phyloP scores from a whole-genome alignment of 2,888 invertebrate species.

The Agriopis aurantiaria region DNA sequence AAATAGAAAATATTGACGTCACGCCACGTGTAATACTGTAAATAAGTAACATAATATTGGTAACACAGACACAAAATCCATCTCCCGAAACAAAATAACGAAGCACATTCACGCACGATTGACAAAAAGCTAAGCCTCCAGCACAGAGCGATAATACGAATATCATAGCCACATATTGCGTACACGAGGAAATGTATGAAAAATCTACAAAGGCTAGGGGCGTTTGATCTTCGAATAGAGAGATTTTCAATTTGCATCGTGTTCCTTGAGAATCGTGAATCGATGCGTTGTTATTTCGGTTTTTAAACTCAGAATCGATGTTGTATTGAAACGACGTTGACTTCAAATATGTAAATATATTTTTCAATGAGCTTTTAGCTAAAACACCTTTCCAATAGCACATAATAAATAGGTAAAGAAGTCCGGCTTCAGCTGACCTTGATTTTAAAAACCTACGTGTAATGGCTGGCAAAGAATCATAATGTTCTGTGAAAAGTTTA shows the following conservation, averaged over 20 bases:
- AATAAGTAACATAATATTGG: not conserved
- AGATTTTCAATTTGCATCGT: slow-evolving; percentile 82
- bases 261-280: slow-evolving; percentile 50
- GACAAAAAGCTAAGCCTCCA: slow-evolving; percentile 41
- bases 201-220: slow-evolving; percentile 65
- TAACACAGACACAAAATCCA: slow-evolving; percentile 10
- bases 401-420: no score
- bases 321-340: not conserved
- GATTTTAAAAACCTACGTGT: no score
- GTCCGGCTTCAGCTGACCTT: no score
- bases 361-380: no score
- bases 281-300: slow-evolving; percentile 33
- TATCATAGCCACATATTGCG: slow-evolving; percentile 40
- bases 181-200: slow-evolving; percentile 39
- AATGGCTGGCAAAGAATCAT: no score
- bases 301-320: slow-evolving; percentile 17
- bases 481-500: no score
- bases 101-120: slow-evolving; percentile 31
- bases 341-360: no score
- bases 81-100: slow-evolving; percentile 27
- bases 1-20: no score
- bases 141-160: slow-evolving; percentile 30
- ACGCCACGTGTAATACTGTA: no score
- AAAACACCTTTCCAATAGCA: no score
- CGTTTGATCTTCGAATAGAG: slow-evolving; percentile 79